These are phyloP conservation scores for Apistogramma diplotaenia DNA, from an alignment of 2,113 vertebrate genomes.

Conservation along the genomic window DNA sequence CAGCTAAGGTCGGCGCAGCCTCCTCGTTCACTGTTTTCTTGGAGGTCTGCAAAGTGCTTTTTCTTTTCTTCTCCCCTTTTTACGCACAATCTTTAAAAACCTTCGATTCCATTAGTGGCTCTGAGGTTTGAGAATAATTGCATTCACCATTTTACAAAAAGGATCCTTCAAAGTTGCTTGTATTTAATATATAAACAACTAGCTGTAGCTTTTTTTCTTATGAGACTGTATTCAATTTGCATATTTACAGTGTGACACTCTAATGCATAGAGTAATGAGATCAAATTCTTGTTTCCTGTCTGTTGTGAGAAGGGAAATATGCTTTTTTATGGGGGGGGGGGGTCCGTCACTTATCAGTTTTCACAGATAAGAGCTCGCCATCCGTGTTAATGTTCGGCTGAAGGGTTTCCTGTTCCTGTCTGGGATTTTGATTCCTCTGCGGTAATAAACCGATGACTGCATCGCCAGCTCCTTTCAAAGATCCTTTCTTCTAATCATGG, in stretches of 20 bases:
- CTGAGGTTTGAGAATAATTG: constrained; percentile 4
- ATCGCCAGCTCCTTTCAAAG: constrained; percentile 42
- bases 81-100: constrained; percentile 34
- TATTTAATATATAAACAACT: background rate
- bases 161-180: background rate
- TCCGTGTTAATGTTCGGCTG: constrained; percentile 23
- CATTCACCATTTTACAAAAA: background rate
- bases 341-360: constrained; percentile 47
- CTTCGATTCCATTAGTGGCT: constrained; percentile 14
- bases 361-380: constrained; percentile 17
- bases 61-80: no score
- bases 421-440: constrained; percentile 51
- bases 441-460: constrained; percentile 52
- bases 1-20: constrained; percentile 29
- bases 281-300: background rate
- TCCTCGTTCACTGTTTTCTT: constrained; percentile 17
- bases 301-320: no score
- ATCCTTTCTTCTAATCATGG: constrained; percentile 47
- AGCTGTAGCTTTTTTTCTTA: background rate
- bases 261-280: constrained; percentile 9
- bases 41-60: constrained; percentile 52
- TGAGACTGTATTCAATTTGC: constrained; percentile 22
- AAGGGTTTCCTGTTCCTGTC: constrained; percentile 51
- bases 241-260: constrained; percentile 35
- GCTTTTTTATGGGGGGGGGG: no score